These are phyloP conservation scores for Pogonomyrmex californicus DNA, from an alignment of 1,140 invertebrate species.

Conservation along the genomic window DNA sequence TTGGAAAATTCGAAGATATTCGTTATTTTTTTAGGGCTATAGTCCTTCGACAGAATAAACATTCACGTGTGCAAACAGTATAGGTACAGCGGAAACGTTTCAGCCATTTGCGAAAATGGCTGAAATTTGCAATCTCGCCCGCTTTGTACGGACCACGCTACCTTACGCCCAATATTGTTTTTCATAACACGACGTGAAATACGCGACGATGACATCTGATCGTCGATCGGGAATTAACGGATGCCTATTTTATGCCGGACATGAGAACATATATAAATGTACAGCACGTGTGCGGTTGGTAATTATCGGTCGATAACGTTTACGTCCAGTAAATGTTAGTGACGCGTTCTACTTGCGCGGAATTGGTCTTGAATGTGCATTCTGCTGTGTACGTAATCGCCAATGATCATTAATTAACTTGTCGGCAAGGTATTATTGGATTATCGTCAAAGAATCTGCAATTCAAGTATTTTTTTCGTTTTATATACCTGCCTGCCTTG, in stretches of 20 bases:
- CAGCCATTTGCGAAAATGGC: constrained; percentile 32
- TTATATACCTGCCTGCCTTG: not conserved
- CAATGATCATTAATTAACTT: constrained; percentile 20
- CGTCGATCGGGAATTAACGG: constrained; percentile 26
- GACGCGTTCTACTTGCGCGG: not conserved
- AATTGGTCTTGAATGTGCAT: constrained; percentile 27
- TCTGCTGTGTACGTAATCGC: constrained; percentile 7
- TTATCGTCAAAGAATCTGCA: not conserved
- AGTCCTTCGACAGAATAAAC: constrained; percentile 46
- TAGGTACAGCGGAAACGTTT: constrained; percentile 22
- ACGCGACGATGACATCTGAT: constrained; percentile 34
- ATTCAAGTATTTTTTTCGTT: not conserved
- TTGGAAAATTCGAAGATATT: constrained; percentile 28
- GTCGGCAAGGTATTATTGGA: constrained; percentile 16
- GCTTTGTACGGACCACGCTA: constrained; percentile 14
- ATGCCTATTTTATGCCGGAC: not conserved
- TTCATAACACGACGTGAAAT: constrained; percentile 41
- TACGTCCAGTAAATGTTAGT: constrained; percentile 23
- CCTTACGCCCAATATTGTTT: constrained; percentile 43
- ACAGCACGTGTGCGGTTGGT: not conserved
- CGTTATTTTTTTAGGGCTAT: constrained; percentile 43
- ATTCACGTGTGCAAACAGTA: constrained; percentile 45
- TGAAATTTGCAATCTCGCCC: constrained; percentile 45
- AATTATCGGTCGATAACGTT: constrained; percentile 35
- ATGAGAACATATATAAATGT: not conserved